Base-by-base conservation (phyloP, 2,797 vertebrate species). In the Eidolon dupreanum region DNA sequence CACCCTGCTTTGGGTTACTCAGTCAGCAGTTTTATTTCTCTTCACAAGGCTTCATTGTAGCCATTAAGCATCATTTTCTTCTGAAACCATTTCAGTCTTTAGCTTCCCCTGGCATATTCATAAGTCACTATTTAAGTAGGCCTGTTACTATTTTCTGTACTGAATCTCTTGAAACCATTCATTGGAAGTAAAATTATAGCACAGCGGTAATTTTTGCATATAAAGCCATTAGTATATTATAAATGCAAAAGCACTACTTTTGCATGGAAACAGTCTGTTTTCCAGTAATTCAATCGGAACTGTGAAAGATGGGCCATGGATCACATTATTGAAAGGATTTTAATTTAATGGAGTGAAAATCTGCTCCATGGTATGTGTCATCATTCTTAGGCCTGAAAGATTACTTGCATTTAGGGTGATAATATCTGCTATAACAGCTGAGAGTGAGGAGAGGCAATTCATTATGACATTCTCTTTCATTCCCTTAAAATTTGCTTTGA, bases 281-380 rank as follows among this genome's bases (percentile, higher is more conserved):
- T 87, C 33, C 59, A 38, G 59, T 83, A 84, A 92, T 93, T 95
- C 15, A 81, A 0, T 84, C 59, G 51, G 22, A 82, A 22, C 74
- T 87, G 7, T 78, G 51, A 86, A 86, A 92, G 68, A 85, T 90
- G 74, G 70, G 51, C 28, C 31, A 26, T 94, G 85, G 63, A 78
- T 90, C 88, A 55, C 26, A 43, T 91, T 53, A 59, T 12, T 63
- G 79, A 90, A 96, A 84, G 41, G n/a, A 57, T 90, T 92, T 93
- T 79, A 59, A 59, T 94, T 83, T 81, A 88, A 84, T 94, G 59
- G 33, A 74, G n/a, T 65, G 38, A 93, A 93, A 95, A 38, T 83
- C 75, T 95, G 53, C 49, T 78, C 55, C 63, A 46, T 92, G 46
- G 15, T 77, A 1, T 78, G 4, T 88, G 43, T 57, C 55, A 63